Conservation (phyloP, 2,797 vertebrate species). For the Anas georgica region DNA sequence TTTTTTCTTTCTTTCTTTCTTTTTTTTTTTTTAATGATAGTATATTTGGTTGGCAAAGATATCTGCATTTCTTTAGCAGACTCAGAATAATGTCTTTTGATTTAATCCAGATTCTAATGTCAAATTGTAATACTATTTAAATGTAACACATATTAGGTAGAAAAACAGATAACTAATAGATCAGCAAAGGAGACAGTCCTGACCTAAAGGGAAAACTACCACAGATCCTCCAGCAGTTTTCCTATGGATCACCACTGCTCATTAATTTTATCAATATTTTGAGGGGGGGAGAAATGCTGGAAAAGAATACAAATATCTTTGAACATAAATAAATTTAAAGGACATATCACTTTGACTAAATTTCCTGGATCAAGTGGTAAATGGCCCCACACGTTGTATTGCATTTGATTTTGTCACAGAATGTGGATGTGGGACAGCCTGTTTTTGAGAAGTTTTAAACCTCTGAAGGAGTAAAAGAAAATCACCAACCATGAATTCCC, state of each 20-base stretch:
- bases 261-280: not conserved
- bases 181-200: not conserved
- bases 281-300: not conserved
- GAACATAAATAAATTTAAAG: not conserved
- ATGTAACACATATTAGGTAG: not conserved
- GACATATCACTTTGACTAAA: not conserved
- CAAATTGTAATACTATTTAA: not conserved
- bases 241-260: not conserved
- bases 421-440: not conserved
- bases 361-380: not conserved
- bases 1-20: not conserved
- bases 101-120: conserved; percentile 2
- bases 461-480: not conserved
- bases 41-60: not conserved
- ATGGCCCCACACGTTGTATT: not conserved
- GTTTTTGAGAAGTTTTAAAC: not conserved
- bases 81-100: not conserved
- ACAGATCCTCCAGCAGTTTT: not conserved
- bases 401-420: not conserved
- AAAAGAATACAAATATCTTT: not conserved
- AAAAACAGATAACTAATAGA: not conserved
- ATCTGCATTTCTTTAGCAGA: not conserved
- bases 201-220: not conserved
- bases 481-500: not conserved
- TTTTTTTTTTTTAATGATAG: not conserved